Evolutionary conservation across 2,888 invertebrate species (phyloP), one percentile per base, ranked within the genome.

Genomic region (Orthosia gracilis): DNA sequence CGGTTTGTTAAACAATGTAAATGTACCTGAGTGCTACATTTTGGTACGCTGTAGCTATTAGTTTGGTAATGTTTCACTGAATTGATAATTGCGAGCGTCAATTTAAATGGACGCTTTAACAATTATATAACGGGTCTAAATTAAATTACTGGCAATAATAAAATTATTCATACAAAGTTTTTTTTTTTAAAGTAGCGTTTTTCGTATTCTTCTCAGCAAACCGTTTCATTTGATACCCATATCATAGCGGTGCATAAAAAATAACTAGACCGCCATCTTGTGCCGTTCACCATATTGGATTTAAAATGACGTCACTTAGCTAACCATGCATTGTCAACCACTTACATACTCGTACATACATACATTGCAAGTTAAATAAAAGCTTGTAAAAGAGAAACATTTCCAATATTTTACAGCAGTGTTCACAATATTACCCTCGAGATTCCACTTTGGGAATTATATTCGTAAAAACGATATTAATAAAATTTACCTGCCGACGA

Each of bases 1-100:
- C 80, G 75, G 75, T 82, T 87, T 79, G 74, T 78, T 77, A 45
- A 79, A 78, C 80, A 76, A 62, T 74, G 69, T 63, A 65, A 77
- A 68, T 73, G 64, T 76, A 76, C 73, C 71, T 74, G 73, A 71
- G 83, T 71, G 67, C 26, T 68, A 13, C 64, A 52, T 62, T 75
- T 50, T 61, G 45, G 45, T 21, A 54, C 54, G 13, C 17, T 65
- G 67, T 59, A 40, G 50, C 64, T 52, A 71, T 83, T 80, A 70
- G 61, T 76, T 68, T 40, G 45, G 58, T 70, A 52, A 67, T 71
- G 76, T 69, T 74, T 23, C 64, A 68, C 70, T 40, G n/a, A 47
- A 52, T 58, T 69, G 17, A 31, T 78, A 40, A 78, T 54, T 69
- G 26, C 26, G 54, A 17, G 78, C 40, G 59, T 26, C 54, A 47